These are phyloP conservation scores for Drosophila tripunctata DNA, from an alignment of 2,888 invertebrate genomes.

Conservation along the genomic window DNA sequence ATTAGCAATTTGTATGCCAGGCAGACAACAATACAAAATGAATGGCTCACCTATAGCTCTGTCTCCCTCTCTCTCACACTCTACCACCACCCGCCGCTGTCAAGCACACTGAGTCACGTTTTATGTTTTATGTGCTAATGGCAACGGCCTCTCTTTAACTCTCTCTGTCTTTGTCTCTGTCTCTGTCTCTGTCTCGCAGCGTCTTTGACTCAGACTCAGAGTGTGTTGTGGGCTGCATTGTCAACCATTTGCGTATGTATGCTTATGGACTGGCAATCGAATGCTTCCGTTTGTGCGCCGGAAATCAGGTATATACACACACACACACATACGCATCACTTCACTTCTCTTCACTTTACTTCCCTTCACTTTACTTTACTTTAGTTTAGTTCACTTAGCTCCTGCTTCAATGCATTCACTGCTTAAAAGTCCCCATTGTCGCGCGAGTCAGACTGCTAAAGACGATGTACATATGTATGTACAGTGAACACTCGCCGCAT, in stretches of 20 bases:
- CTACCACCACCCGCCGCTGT: neutral
- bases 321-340: constrained; percentile 8
- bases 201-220: constrained; percentile 30
- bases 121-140: constrained; percentile 8
- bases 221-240: constrained; percentile 37
- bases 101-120: constrained; percentile 44
- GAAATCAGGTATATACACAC: constrained; percentile 68
- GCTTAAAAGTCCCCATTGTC: constrained; percentile 60
- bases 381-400: constrained; percentile 19
- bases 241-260: constrained; percentile 47
- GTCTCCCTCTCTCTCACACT: neutral
- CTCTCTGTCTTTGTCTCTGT: constrained; percentile 1
- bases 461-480: constrained; percentile 28
- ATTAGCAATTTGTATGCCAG: constrained; percentile 72
- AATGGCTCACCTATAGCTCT: neutral
- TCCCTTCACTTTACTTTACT: constrained; percentile 10
- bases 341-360: constrained; percentile 18
- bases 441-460: constrained; percentile 45
- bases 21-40: constrained; percentile 18
- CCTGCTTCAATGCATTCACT: constrained; percentile 22
- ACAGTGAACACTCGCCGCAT: constrained; percentile 24
- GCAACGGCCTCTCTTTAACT: neutral
- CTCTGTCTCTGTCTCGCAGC: neutral
- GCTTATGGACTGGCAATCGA: constrained; percentile 50
- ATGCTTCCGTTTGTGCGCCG: constrained; percentile 69